A percentile compares a stretch with the other conserved stretches of the same genome.
Conservation (phyloP, 2,113 vertebrate species). For the Smithornis capensis region DNA sequence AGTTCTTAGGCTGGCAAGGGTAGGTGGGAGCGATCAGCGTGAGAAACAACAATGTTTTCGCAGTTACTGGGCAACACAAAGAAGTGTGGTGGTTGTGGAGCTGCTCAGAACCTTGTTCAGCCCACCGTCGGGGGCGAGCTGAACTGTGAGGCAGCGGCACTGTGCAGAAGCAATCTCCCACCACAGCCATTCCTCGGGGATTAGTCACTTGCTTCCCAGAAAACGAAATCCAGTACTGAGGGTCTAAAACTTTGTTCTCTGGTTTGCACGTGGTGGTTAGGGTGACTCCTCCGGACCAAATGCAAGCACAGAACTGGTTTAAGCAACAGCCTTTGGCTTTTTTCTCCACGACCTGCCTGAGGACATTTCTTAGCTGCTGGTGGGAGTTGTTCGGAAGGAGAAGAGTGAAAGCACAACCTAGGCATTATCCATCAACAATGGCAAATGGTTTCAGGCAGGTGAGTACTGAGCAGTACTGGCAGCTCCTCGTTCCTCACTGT, state of each 20-base stretch:
- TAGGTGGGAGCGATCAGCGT: neutral
- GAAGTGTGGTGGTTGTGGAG: neutral
- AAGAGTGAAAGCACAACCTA: neutral
- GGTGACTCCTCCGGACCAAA: neutral
- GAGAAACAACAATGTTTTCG: neutral
- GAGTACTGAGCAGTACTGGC: neutral
- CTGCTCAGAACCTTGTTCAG: neutral
- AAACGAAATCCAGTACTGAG: neutral
- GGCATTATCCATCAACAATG: neutral
- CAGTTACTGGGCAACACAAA: neutral
- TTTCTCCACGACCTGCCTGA: accelerated
- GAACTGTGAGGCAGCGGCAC: neutral
- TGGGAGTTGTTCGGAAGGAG: neutral
- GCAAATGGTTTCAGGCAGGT: neutral
- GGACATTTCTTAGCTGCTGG: neutral
- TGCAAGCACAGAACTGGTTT: neutral
- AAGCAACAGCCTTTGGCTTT: neutral
- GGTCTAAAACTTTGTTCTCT: neutral
- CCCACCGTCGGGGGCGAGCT: neutral
- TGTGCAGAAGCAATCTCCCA: neutral
- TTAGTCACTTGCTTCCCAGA: constrained; percentile 38
- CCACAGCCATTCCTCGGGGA: neutral
- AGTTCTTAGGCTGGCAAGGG: neutral
- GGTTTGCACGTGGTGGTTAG: accelerated
- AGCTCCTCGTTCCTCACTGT: neutral